phyloP scores from a whole-genome alignment of 2,113 vertebrate species.

The Grantiella picta region DNA sequence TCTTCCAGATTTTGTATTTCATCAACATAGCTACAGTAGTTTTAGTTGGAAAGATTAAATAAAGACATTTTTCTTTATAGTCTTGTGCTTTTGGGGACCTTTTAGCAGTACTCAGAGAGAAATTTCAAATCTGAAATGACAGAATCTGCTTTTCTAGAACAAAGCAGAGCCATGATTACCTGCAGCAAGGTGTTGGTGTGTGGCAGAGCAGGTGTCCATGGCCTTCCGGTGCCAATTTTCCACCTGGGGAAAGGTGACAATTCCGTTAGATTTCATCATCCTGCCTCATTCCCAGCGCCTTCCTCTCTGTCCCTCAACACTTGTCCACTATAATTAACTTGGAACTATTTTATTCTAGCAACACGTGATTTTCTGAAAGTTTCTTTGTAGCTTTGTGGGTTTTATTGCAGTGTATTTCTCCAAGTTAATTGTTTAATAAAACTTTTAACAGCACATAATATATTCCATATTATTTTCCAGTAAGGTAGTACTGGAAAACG shows the following conservation, averaged over 20 bases:
- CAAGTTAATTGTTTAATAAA: neutral
- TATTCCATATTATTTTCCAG: neutral
- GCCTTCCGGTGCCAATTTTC: conserved; percentile 83
- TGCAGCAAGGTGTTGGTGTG: conserved; percentile 83
- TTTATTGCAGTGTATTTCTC: neutral
- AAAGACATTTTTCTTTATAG: neutral
- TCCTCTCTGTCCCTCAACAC: neutral
- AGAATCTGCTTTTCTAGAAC: neutral
- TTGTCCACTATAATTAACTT: neutral
- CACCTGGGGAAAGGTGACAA: conserved; percentile 72
- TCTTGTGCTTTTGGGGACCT: neutral
- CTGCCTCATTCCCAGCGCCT: neutral
- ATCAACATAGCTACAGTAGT: neutral
- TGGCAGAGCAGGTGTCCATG: conserved; percentile 84
- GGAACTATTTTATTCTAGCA: neutral
- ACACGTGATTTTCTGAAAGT: neutral
- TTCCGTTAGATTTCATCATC: neutral
- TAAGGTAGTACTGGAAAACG: neutral
- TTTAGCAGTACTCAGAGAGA: neutral
- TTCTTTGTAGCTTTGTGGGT: neutral
- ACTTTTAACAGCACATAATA: neutral
- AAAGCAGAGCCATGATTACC: conserved; percentile 62
- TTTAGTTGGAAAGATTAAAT: neutral
- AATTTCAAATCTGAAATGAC: neutral
- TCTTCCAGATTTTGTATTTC: neutral